phyloP scores from a whole-genome alignment of 2,113 vertebrate genomes.

The Callithrix jacchus region DNA sequence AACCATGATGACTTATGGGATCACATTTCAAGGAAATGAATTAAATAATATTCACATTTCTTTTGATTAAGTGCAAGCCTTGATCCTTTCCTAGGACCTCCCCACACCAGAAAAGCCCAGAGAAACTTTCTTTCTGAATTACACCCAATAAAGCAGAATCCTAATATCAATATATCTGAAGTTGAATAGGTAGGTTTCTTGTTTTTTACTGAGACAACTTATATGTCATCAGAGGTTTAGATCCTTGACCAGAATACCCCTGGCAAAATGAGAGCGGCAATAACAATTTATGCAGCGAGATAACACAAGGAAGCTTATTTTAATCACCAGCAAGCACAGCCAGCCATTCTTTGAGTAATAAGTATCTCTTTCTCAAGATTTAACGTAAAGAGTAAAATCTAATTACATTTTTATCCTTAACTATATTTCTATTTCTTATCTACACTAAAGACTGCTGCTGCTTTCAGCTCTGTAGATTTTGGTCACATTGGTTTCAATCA shows the following conservation, averaged over 20 bases:
- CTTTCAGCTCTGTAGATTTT: conserved; percentile 37
- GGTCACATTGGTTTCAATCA: neutral
- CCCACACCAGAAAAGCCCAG: neutral
- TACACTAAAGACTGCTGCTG: neutral
- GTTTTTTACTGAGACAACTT: conserved; percentile 1
- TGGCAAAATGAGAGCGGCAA: neutral
- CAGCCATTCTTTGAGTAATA: conserved; percentile 45
- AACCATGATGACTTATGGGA: neutral
- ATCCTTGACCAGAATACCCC: neutral
- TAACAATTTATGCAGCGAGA: conserved; percentile 1
- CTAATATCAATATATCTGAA: neutral
- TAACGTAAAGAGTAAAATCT: conserved; percentile 34
- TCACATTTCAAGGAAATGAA: neutral
- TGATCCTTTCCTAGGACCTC: neutral
- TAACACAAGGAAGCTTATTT: conserved; percentile 50
- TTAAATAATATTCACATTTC: neutral
- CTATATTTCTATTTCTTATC: conserved; percentile 15
- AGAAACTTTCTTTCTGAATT: neutral
- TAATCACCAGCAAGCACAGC: conserved; percentile 32
- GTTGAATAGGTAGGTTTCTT: neutral
- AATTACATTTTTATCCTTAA: conserved; percentile 57
- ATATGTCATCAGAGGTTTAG: neutral
- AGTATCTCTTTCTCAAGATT: conserved; percentile 23
- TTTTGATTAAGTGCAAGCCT: neutral
- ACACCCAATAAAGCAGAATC: neutral